Base-by-base conservation (phyloP, 2,888 invertebrate genomes). In the Suillia variegata region DNA sequence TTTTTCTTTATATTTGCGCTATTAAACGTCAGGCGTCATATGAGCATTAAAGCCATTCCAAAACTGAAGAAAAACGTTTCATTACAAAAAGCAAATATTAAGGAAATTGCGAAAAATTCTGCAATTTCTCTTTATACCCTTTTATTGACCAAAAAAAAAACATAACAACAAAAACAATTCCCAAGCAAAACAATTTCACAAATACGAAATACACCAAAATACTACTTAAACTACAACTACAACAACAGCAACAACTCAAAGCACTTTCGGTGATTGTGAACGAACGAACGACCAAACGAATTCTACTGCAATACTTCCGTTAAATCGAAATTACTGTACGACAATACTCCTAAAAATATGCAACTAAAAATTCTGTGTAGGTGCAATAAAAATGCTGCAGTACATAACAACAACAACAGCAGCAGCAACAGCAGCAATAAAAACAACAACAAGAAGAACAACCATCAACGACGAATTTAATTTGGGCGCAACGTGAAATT, bases 381-480 rank as follows among this genome's bases (percentile, higher is more conserved):
- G 48, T 38, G 3, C 45, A 3, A 45, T 45, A 18, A 45, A 45
- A 45, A 13, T 45, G 20, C 18, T 6, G 18, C 18, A 45, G 45
- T 3, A 45, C n/a, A n/a, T n/a, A n/a, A n/a, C n/a, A n/a, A n/a
- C n/a, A n/a, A n/a, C n/a, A n/a, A n/a, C n/a, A n/a, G n/a, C n/a
- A n/a, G n/a, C n/a, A n/a, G n/a, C n/a, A n/a, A n/a, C n/a, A n/a
- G n/a, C n/a, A n/a, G n/a, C n/a, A n/a, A n/a, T n/a, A n/a, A n/a
- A n/a, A n/a, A n/a, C n/a, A n/a, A n/a, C n/a, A n/a, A n/a, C n/a
- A n/a, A n/a, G n/a, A n/a, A n/a, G n/a, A n/a, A n/a, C n/a, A n/a
- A n/a, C n/a, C n/a, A n/a, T n/a, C n/a, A n/a, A n/a, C n/a, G n/a
- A 26, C 45, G 54, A 50, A 54, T 59, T 59, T 59, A 59, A 59